Evolutionary conservation across 2,113 vertebrate genomes (phyloP).

Genomic region (Candoia aspera): DNA sequence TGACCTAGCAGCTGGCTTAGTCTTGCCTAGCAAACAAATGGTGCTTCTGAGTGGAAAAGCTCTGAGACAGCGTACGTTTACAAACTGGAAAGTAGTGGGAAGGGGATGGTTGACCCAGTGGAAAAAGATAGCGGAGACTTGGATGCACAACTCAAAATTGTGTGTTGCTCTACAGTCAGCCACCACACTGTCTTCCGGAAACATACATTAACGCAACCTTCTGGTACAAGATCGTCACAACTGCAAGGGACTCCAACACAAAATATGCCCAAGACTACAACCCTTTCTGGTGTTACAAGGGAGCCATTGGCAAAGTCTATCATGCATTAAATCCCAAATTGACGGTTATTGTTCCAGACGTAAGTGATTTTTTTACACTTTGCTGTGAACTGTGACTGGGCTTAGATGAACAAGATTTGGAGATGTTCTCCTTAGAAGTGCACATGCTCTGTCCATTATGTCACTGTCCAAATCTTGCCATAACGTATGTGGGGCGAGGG

Average conservation of each 20-base stretch:
- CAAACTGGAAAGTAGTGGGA: not conserved
- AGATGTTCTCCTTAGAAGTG: not conserved
- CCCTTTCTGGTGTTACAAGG: conserved; percentile 99
- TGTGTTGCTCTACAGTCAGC: conserved; percentile 80
- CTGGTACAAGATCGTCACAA: conserved; percentile 98
- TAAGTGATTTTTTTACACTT: conserved; percentile 72
- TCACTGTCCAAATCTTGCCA: not conserved
- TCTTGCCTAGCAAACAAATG: too few relatives aligned
- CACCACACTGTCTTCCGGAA: conserved; percentile 92
- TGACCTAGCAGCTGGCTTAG: too few relatives aligned
- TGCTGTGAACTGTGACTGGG: not conserved
- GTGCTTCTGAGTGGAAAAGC: too few relatives aligned
- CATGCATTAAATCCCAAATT: conserved; percentile 96
- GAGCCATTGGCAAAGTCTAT: conserved; percentile 96
- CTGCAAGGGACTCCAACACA: conserved; percentile 90
- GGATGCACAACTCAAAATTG: not conserved
- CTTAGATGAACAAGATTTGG: not conserved
- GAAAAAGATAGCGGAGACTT: too few relatives aligned
- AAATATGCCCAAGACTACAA: conserved; percentile 98
- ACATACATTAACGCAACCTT: conserved; percentile 93
- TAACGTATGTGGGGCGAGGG: too few relatives aligned
- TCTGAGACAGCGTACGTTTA: not conserved
- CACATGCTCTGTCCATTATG: not conserved
- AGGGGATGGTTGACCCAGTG: not conserved
- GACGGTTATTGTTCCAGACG: conserved; percentile 94